Conservation (phyloP, 1,140 invertebrate species). For the Tigriopus japonicus region DNA sequence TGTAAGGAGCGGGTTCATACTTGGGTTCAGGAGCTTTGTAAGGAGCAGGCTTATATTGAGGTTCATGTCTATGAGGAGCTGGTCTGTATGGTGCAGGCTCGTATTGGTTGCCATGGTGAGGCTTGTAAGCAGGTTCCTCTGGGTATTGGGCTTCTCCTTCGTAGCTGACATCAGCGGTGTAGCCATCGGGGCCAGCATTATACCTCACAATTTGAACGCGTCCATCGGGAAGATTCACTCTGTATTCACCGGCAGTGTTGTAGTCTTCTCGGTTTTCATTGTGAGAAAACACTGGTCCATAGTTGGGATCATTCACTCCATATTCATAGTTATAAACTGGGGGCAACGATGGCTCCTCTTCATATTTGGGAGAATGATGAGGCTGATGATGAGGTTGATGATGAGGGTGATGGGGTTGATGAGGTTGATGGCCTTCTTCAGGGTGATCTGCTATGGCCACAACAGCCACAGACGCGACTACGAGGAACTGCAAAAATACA, state of each 20-base stretch:
- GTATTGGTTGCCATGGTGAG: no score
- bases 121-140: not conserved
- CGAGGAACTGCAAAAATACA: no score
- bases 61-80: not conserved
- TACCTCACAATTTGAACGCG: constrained; percentile 17
- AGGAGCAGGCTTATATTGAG: constrained; percentile 8
- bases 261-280: constrained; percentile 17
- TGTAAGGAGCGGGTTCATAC: constrained; percentile 13
- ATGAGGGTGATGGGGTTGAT: no score
- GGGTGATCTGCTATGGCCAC: no score
- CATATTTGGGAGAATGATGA: not conserved
- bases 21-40: constrained; percentile 12
- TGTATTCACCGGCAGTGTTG: constrained; percentile 17
- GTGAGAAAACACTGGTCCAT: constrained; percentile 17
- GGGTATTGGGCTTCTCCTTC: constrained; percentile 16
- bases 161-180: constrained; percentile 16
- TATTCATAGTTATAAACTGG: constrained; percentile 17
- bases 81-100: not conserved
- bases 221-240: constrained; percentile 19
- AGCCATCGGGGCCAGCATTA: constrained; percentile 17
- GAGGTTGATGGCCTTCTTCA: no score
- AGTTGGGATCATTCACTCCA: constrained; percentile 17
- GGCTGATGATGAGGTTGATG: no score
- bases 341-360: not conserved
- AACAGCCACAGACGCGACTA: no score